phyloP scores from a whole-genome alignment of 1,140 invertebrate species.

The Pristionchus pacificus region DNA sequence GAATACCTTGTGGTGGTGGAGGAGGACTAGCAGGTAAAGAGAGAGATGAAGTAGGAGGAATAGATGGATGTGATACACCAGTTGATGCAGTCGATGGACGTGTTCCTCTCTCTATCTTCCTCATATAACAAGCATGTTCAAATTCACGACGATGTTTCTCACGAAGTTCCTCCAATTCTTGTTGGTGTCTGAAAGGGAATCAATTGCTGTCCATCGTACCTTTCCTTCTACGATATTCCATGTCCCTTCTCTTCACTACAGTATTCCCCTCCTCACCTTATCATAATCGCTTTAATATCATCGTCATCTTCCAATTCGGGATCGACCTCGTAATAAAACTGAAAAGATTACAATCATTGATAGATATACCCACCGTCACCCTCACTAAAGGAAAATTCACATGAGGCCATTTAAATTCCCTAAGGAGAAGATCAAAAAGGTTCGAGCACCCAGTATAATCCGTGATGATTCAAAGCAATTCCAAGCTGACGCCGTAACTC shows the following conservation, averaged over 20 bases:
- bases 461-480: slow-evolving; percentile 4
- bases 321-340: slow-evolving; percentile 9
- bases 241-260: not conserved
- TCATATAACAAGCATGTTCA: slow-evolving; percentile 8
- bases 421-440: too few relatives aligned
- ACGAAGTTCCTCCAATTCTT: slow-evolving; percentile 12
- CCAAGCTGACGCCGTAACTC: not conserved
- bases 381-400: too few relatives aligned
- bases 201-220: too few relatives aligned
- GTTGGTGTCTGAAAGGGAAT: slow-evolving; percentile 11
- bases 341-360: not conserved
- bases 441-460: not conserved
- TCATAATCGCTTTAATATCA: slow-evolving; percentile 14
- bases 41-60: slow-evolving; percentile 5
- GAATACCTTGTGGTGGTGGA: slow-evolving; percentile 9
- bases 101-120: not conserved
- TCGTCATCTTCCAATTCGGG: slow-evolving; percentile 16
- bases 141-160: slow-evolving; percentile 23
- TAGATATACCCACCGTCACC: not conserved
- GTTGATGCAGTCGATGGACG: slow-evolving; percentile 1
- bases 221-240: not conserved
- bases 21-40: slow-evolving; percentile 29
- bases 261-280: slow-evolving; percentile 1
- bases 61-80: not conserved
- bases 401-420: too few relatives aligned